phyloP scores from a whole-genome alignment of 1,140 invertebrate genomes.

The Aphelenchoides fujianensis region DNA sequence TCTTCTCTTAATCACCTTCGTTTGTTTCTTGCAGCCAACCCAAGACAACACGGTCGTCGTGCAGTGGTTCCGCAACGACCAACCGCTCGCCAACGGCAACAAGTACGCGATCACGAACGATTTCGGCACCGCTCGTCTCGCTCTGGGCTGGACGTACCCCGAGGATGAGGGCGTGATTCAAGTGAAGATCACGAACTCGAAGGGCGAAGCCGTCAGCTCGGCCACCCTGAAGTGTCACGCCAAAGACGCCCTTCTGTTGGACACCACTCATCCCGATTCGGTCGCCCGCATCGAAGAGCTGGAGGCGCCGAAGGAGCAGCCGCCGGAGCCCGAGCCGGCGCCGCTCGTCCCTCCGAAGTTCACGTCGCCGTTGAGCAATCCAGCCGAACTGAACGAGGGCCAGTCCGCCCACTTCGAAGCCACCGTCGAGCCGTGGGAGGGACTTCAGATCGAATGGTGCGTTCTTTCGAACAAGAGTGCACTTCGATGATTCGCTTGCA shows the following conservation, averaged over 20 bases:
- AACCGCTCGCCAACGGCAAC: conserved; percentile 66
- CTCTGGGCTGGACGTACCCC: conserved; percentile 84
- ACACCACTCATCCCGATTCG: conserved; percentile 56
- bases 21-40: conserved; percentile 77
- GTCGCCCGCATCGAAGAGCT: conserved; percentile 53
- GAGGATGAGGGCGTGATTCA: conserved; percentile 89
- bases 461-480: too few species aligned
- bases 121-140: conserved; percentile 88
- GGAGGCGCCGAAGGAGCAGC: conserved; percentile 16
- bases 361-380: conserved; percentile 39
- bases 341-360: conserved; percentile 57
- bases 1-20: too few species aligned
- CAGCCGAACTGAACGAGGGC: conserved; percentile 79
- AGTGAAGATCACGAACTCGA: conserved; percentile 82
- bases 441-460: conserved; percentile 97
- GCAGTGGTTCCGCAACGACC: conserved; percentile 93
- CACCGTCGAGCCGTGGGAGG: conserved; percentile 87
- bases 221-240: conserved; percentile 69
- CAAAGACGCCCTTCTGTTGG: conserved; percentile 61
- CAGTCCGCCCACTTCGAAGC: conserved; percentile 93
- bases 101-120: conserved; percentile 67
- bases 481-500: too few species aligned
- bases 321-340: conserved; percentile 41
- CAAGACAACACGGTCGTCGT: conserved; percentile 90
- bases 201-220: conserved; percentile 86